A percentile compares a stretch with the other conserved stretches of the same genome.
Conservation (phyloP, 1,140 invertebrate genomes). For the Drepana arcuata region DNA sequence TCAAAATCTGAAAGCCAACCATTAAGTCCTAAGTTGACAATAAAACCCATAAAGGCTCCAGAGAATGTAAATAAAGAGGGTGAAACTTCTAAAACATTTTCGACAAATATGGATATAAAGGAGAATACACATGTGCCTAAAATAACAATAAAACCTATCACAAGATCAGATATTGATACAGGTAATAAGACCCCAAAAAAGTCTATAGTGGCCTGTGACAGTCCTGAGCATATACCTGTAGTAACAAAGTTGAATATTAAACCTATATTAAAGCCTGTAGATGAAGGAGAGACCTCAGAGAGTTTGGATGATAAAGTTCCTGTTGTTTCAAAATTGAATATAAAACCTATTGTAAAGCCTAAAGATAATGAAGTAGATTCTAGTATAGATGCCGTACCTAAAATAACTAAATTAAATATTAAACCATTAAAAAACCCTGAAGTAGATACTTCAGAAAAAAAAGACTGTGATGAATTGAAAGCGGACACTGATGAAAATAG, state of each 20-base stretch:
- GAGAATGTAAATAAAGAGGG: constrained; percentile 34
- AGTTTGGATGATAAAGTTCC: constrained; percentile 51
- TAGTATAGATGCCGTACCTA: constrained; percentile 60
- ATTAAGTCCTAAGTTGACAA: constrained; percentile 55
- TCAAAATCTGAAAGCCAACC: constrained; percentile 49
- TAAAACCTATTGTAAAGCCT: constrained; percentile 62
- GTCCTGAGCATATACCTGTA: constrained; percentile 47
- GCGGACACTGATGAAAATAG: constrained; percentile 45
- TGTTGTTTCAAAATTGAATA: constrained; percentile 67
- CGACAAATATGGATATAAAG: constrained; percentile 29
- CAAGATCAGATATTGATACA: constrained; percentile 35
- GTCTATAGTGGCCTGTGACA: constrained; percentile 31
- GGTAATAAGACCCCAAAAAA: constrained; percentile 34
- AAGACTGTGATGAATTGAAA: constrained; percentile 60
- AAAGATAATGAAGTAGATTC: constrained; percentile 60
- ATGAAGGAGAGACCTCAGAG: constrained; percentile 38
- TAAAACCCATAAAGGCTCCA: constrained; percentile 50
- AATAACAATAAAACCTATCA: constrained; percentile 61
- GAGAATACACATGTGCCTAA: constrained; percentile 55
- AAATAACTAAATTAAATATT: constrained; percentile 64
- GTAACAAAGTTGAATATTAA: constrained; percentile 67
- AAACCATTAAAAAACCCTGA: constrained; percentile 57
- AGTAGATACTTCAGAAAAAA: constrained; percentile 48
- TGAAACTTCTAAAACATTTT: constrained; percentile 33
- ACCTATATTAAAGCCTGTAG: constrained; percentile 58